A percentile compares a stretch with the other conserved stretches of the same genome.
These are phyloP conservation scores for Catharus fuscescens DNA, from an alignment of 2,113 vertebrate genomes.

Conservation along the genomic window DNA sequence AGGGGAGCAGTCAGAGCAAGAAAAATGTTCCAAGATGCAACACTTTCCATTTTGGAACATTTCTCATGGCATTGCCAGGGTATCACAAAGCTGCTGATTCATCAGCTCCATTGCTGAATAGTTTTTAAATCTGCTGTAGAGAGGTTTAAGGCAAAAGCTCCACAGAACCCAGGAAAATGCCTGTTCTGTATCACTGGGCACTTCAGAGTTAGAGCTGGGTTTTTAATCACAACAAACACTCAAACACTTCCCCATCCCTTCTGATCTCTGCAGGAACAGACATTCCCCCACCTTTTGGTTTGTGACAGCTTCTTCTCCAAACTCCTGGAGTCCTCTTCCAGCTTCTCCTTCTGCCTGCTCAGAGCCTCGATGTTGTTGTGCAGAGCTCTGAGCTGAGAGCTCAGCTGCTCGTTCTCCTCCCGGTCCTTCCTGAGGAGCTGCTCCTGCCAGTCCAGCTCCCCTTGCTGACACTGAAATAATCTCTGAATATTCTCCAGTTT, in stretches of 20 bases:
- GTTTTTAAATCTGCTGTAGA: neutral
- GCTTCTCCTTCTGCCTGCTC: conserved; percentile 68
- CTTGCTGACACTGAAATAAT: conserved; percentile 68
- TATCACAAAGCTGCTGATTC: neutral
- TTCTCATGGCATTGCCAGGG: neutral
- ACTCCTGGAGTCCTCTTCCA: conserved; percentile 70
- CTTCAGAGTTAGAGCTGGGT: neutral
- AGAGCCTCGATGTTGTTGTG: conserved; percentile 60
- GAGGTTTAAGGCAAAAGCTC: neutral
- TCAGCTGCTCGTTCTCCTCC: conserved; percentile 56
- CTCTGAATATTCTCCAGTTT: conserved; percentile 76
- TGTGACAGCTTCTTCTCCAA: conserved; percentile 77
- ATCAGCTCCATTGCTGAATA: neutral
- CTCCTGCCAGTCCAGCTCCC: conserved; percentile 75
- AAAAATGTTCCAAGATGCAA: neutral
- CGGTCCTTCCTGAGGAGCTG: conserved; percentile 70
- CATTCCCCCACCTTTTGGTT: conserved; percentile 69
- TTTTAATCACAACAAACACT: neutral
- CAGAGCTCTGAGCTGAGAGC: conserved; percentile 50
- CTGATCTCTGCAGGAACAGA: neutral
- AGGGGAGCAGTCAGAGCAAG: neutral
- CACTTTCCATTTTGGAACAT: neutral
- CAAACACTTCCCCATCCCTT: neutral
- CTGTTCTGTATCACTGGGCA: neutral
- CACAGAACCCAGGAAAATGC: neutral